Evolutionary conservation across 1,140 invertebrate genomes (phyloP).

Genomic region (Ylistrum balloti): DNA sequence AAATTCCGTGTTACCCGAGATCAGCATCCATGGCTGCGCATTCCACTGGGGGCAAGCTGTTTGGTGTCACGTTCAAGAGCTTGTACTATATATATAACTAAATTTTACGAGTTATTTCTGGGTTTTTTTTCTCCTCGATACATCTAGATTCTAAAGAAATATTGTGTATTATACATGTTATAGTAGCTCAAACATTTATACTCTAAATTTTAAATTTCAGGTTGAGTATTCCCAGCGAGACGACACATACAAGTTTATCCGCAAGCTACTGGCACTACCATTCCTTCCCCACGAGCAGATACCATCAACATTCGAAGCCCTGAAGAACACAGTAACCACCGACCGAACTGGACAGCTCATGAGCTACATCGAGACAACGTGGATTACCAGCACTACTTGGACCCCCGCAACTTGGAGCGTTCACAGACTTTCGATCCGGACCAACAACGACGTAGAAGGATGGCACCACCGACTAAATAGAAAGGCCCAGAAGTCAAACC

Average conservation of each 20-base stretch:
- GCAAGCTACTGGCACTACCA: constrained; percentile 36
- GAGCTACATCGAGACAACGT: constrained; percentile 23
- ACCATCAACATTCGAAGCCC: neutral
- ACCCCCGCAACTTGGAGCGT: constrained; percentile 25
- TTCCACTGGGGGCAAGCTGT: neutral
- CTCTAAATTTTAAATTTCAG: constrained; percentile 13
- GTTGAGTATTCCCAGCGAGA: neutral
- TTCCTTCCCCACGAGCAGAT: constrained; percentile 42
- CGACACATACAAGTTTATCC: neutral
- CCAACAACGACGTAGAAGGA: too few species aligned
- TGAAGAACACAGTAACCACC: neutral
- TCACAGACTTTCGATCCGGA: neutral
- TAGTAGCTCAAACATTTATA: neutral
- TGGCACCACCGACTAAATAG: too few species aligned
- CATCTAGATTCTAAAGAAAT: neutral
- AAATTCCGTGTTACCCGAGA: neutral
- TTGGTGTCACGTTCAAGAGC: constrained; percentile 50
- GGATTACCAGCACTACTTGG: neutral
- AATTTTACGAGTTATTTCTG: neutral
- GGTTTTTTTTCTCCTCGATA: neutral
- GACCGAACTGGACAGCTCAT: neutral
- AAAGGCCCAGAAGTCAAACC: too few species aligned
- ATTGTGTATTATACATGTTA: neutral
- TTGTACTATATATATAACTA: constrained; percentile 26
- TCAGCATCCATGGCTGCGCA: neutral